A percentile compares a stretch with the other conserved stretches of the same genome.
These are phyloP conservation scores for Tigriopus japonicus DNA, from an alignment of 1,140 invertebrate species.

Conservation along the genomic window DNA sequence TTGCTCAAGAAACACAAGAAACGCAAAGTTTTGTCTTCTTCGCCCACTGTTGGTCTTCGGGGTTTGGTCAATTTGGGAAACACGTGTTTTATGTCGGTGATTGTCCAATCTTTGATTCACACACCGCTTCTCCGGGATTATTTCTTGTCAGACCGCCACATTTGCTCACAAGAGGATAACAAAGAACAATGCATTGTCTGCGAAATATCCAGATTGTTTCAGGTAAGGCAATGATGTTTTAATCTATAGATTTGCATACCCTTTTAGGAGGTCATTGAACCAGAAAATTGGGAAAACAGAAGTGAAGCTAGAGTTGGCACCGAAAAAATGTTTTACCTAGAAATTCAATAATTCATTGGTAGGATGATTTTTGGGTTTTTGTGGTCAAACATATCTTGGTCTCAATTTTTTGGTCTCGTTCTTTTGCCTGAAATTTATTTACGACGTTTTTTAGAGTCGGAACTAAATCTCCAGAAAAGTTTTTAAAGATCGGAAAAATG, in stretches of 20 bases:
- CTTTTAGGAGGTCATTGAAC: no score
- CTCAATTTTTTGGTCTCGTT: no score
- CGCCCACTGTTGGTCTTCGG: slow-evolving; percentile 50
- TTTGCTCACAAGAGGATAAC: slow-evolving; percentile 41
- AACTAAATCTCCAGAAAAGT: no score
- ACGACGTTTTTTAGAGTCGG: no score
- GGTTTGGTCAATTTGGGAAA: slow-evolving; percentile 92
- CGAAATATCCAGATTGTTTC: slow-evolving; percentile 52
- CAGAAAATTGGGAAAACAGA: no score
- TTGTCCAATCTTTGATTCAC: slow-evolving; percentile 84
- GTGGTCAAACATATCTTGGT: no score
- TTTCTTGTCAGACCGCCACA: slow-evolving; percentile 79
- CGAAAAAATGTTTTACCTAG: no score
- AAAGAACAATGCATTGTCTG: slow-evolving; percentile 62
- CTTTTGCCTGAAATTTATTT: no score
- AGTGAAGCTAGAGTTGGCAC: no score
- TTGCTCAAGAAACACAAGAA: slow-evolving; percentile 48
- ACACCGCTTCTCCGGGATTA: slow-evolving; percentile 85
- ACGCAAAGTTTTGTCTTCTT: slow-evolving; percentile 50
- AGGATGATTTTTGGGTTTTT: no score
- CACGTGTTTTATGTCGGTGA: slow-evolving; percentile 97
- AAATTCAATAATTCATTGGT: no score
- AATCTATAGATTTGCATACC: not conserved
- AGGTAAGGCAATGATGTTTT: slow-evolving; percentile 24
- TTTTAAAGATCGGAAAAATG: no score